Base-by-base conservation (phyloP, 1,140 invertebrate species). In the Halictus rubicundus region DNA sequence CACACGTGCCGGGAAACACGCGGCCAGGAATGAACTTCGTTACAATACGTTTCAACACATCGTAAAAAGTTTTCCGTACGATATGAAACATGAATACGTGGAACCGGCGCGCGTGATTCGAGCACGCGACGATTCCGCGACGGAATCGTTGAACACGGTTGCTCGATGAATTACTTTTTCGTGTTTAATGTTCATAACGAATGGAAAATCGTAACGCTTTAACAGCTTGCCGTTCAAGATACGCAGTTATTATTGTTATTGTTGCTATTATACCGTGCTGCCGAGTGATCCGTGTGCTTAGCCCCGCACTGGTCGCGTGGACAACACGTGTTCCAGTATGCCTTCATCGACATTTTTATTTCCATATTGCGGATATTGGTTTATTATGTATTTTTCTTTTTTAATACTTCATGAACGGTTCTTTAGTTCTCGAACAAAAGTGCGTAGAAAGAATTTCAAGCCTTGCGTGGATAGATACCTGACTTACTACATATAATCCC, bases 91-190 rank as follows among this genome's bases (percentile, higher is more conserved):
- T 3, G 25, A n/a, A 77, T 49, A 57, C 37, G 7, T 9, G 68
- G n/a, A 63, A 42, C 19, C 5, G n/a, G 39, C 39, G 39, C 39
- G 16, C 49, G 42, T 39, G 52, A 39, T 6, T 14, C 19, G 21
- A 52, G 23, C 76, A 72, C 76, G 76, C 60, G 46, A 57, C 32
- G 21, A 57, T 32, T 78, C 19, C 52, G n/a, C 54, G 49, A 21
- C 32, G 46, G 32, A 64, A 71, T 78, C 68, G 27, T 78, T 78
- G 25, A 78, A 63, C 60, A 19, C 59, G 39, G 61, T 60, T 23
- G 21, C 39, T 60, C 59, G 60, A 69, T 61, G 21, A 37, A 69
- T 77, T 54, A 25, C 60, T 64, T 78, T 57, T 72, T 64, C 42
- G 19, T 42, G 16, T 19, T 32, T 21, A 39, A 63, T 19, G 42